phyloP scores from a whole-genome alignment of 2,113 vertebrate genomes.

The Sitta europaea region DNA sequence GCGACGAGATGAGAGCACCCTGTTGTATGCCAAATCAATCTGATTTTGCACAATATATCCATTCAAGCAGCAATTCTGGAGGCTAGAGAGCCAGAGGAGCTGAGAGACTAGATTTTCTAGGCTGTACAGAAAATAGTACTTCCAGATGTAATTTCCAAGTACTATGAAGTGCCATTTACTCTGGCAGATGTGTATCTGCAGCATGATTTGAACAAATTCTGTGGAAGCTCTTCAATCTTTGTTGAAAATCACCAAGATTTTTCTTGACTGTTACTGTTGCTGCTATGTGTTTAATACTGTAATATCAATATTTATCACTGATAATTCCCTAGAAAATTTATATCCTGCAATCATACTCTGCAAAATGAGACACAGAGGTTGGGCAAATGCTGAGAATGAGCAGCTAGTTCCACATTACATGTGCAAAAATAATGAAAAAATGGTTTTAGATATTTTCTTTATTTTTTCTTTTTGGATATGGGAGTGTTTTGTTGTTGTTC shows the following conservation, averaged over 20 bases:
- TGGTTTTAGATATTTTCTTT: rapidly evolving
- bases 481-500: background rate
- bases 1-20: background rate
- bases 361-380: background rate
- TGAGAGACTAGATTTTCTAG: conserved; percentile 56
- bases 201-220: conserved; percentile 20
- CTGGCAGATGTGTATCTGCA: conserved; percentile 11
- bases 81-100: conserved; percentile 2
- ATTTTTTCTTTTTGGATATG: background rate
- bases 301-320: background rate
- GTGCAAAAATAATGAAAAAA: background rate
- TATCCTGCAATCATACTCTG: background rate
- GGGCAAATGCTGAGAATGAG: background rate
- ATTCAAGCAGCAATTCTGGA: conserved; percentile 58
- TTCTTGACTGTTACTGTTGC: background rate
- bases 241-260: background rate
- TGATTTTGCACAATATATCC: conserved; percentile 63
- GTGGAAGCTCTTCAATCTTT: conserved; percentile 1
- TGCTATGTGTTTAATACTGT: background rate
- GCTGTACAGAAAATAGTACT: conserved; percentile 41
- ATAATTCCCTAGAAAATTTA: background rate
- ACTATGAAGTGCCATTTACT: conserved; percentile 40
- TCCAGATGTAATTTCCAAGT: conserved; percentile 62
- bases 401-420: background rate
- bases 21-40: conserved; percentile 52